Base-by-base conservation (phyloP, 1,140 invertebrate species). In the Lepidostoma basale region DNA sequence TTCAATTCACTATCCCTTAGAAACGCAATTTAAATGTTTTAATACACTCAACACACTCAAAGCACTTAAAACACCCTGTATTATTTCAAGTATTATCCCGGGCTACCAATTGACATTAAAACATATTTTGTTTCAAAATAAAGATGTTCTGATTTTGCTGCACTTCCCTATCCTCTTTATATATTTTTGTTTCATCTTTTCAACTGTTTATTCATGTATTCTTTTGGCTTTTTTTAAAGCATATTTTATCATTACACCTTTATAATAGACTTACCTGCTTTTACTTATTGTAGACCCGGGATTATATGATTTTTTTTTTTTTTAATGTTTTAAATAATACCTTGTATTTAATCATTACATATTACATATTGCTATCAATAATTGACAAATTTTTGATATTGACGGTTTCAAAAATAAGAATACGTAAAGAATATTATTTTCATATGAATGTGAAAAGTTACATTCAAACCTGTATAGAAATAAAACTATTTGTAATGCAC, bases 131-230 rank as follows among this genome's bases (percentile, higher is more conserved):
- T 45, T 30, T 45, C 20, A 45, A 14, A 33, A 20, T 30, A 18
- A 40, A 23, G 25, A 39, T 60, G 23, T 62, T 40, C 33, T 26
- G 45, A 62, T 62, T 62, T 62, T 62, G 59, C 59, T 62, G 59
- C 59, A 62, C 26, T 28, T 62, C 40, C 39, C n/a, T 59, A 39
- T 28, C 52, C n/a, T 22, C 18, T 39, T 20, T 10, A 36, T 36
- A 36, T 58, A 36, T 39, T 54, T n/a, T 39, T 59, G 4, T n/a
- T 39, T 39, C 22, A 59, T 59, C 23, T 9, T 3, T 6, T 16
- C 4, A 30, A 14, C 14, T 1, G 18, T 56, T 26, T n/a, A n/a
- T 54, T 54, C n/a, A 56, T 18, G n/a, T 56, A 6, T 6, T 12
- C 30, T 33, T 33, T 33, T 12, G 12, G 5, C 12, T 12, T 6